Conservation (phyloP, 2,797 vertebrate species). For the Dromococcyx pavoninus region DNA sequence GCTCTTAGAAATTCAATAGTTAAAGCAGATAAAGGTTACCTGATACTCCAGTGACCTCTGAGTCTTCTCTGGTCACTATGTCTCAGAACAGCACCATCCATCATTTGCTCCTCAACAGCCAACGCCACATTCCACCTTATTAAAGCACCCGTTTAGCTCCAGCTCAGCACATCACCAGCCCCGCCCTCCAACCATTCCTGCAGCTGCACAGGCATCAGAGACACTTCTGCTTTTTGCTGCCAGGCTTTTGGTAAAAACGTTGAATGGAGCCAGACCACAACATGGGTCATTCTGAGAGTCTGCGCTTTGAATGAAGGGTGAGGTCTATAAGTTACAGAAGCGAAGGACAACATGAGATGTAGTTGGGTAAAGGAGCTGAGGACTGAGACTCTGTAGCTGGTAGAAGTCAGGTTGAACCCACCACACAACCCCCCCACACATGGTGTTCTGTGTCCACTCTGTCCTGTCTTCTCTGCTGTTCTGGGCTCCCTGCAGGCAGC, state of each 20-base stretch:
- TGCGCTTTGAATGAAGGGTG: neutral
- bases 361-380: neutral
- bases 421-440: fast-evolving
- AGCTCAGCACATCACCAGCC: neutral
- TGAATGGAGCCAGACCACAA: neutral
- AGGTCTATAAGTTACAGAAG: neutral
- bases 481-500: neutral
- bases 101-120: neutral
- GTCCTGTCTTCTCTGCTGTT: neutral
- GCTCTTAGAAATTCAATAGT: conserved; percentile 21
- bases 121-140: neutral
- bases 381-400: neutral
- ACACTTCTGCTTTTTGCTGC: neutral
- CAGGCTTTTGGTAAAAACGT: neutral
- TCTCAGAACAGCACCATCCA: neutral
- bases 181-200: neutral
- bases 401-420: neutral
- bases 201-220: neutral
- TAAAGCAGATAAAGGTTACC: neutral
- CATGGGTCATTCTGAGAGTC: neutral
- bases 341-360: neutral
- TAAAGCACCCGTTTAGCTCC: neutral
- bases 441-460: neutral
- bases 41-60: neutral
- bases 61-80: neutral